A percentile compares a stretch with the other conserved stretches of the same genome.
Evolutionary conservation across 2,888 invertebrate genomes (phyloP).

Genomic region (Cistogaster globosa): DNA sequence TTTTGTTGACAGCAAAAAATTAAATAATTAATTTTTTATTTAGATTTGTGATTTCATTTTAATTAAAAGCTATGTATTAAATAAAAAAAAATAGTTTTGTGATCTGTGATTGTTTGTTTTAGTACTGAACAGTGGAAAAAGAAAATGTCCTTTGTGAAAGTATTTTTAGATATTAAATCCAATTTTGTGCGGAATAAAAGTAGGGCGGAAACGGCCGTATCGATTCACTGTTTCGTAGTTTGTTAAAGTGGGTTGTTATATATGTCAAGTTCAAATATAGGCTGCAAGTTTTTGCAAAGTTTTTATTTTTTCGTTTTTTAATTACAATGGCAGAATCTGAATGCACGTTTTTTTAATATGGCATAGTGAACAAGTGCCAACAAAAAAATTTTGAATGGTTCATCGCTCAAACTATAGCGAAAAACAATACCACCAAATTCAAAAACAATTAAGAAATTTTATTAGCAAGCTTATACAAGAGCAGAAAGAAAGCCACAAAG

Average conservation of each 20-base stretch:
- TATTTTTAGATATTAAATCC: not conserved
- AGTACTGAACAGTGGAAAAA: slow-evolving; percentile 31
- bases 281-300: not conserved
- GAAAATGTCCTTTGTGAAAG: not conserved
- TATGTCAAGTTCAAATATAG: not conserved
- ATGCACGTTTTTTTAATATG: not conserved
- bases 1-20: not conserved
- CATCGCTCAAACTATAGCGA: not conserved
- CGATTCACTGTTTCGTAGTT: not conserved
- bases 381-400: slow-evolving; percentile 5
- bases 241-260: not conserved
- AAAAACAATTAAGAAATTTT: slow-evolving; percentile 20
- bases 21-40: not conserved
- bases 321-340: not conserved
- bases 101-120: slow-evolving; percentile 16
- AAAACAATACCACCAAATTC: slow-evolving; percentile 25
- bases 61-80: slow-evolving; percentile 34
- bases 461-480: not conserved
- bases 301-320: not conserved
- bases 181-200: not conserved
- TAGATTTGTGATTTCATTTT: slow-evolving; percentile 30
- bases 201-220: not conserved
- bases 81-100: slow-evolving; percentile 20
- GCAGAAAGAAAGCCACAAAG: not conserved
- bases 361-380: slow-evolving; percentile 29